Evolutionary conservation across 2,113 vertebrate species (phyloP).

Genomic region (Cryptotis parvus): DNA sequence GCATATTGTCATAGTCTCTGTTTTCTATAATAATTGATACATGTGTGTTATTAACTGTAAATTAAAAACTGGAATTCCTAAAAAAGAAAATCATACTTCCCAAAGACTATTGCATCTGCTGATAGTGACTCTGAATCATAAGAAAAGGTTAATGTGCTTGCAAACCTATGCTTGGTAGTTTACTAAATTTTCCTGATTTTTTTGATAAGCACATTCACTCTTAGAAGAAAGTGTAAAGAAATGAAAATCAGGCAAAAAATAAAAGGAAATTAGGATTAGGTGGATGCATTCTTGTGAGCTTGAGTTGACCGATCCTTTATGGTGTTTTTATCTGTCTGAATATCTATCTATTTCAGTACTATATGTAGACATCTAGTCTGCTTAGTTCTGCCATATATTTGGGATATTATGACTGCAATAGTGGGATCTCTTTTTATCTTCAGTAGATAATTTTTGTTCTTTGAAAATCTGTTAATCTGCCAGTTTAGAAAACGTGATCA

Average conservation of each 20-base stretch:
- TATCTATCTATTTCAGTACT: too few relatives aligned
- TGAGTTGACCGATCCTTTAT: neutral
- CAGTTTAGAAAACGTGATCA: constrained; percentile 53
- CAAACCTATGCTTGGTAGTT: neutral
- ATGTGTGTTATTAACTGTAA: neutral
- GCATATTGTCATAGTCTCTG: neutral
- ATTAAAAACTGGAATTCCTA: neutral
- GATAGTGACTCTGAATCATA: neutral
- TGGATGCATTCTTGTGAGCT: neutral
- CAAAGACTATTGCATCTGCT: neutral
- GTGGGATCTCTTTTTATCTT: constrained; percentile 32
- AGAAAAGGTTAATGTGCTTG: neutral
- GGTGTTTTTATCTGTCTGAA: neutral
- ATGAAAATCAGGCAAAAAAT: neutral
- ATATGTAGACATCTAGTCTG: neutral
- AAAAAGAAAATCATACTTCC: neutral
- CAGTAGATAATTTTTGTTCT: neutral
- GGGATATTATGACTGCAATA: neutral
- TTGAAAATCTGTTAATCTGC: neutral
- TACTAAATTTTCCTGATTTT: constrained; percentile 7
- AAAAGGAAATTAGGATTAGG: neutral
- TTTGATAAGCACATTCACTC: neutral
- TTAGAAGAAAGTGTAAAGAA: neutral
- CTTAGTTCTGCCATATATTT: constrained; percentile 20
- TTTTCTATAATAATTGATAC: neutral